phyloP scores from a whole-genome alignment of 2,113 vertebrate genomes.

The Mohoua ochrocephala region DNA sequence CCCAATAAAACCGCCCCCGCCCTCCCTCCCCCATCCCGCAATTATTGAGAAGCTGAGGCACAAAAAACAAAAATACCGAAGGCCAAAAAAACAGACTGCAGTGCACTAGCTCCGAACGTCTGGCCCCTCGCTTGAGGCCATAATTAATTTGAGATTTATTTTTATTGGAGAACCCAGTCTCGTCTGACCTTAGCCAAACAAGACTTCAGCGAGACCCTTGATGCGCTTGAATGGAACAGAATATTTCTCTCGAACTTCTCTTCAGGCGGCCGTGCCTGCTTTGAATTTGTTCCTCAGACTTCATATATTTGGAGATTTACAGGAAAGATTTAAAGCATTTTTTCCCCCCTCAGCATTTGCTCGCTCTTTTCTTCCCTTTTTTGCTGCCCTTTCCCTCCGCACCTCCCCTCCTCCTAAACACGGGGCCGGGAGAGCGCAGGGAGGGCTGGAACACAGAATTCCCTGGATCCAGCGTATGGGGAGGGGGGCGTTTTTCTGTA shows the following conservation, averaged over 20 bases:
- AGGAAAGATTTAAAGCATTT: slow-evolving; percentile 72
- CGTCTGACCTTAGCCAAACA: slow-evolving; percentile 98
- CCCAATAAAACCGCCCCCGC: background rate
- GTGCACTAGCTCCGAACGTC: slow-evolving; percentile 86
- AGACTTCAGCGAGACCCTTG: slow-evolving; percentile 86
- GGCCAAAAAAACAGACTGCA: slow-evolving; percentile 81
- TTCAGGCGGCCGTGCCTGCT: slow-evolving; percentile 82
- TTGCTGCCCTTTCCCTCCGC: background rate
- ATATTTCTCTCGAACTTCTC: slow-evolving; percentile 86
- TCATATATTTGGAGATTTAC: slow-evolving; percentile 70
- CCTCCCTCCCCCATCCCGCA: background rate
- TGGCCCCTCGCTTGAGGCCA: slow-evolving; percentile 93
- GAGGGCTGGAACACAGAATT: background rate
- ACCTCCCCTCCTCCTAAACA: background rate
- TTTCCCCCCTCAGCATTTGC: background rate
- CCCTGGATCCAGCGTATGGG: background rate
- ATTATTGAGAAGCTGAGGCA: slow-evolving; percentile 58
- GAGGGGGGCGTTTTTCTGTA: background rate
- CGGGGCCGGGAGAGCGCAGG: background rate
- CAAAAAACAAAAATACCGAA: slow-evolving; percentile 68
- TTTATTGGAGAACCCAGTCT: slow-evolving; percentile 98
- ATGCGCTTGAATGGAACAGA: slow-evolving; percentile 88
- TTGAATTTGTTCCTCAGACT: slow-evolving; percentile 85
- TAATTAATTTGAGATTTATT: slow-evolving; percentile 99
- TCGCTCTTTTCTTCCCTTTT: background rate